A percentile compares a stretch with the other conserved stretches of the same genome.
Evolutionary conservation across 2,888 invertebrate genomes (phyloP).

Genomic region (Anthoptus insignis): DNA sequence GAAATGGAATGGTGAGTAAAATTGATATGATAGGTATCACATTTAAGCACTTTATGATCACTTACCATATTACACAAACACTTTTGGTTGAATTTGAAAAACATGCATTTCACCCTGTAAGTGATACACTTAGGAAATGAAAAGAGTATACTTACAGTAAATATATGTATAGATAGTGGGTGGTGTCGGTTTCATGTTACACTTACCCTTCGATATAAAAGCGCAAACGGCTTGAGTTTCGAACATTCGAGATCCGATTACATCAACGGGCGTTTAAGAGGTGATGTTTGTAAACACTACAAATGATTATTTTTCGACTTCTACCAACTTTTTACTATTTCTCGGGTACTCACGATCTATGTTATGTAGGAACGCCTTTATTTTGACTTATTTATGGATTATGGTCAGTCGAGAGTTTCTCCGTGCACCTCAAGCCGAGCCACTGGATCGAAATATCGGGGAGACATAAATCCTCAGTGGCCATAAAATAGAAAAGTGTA

Average conservation of each 20-base stretch:
- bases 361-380: too few relatives aligned
- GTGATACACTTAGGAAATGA: constrained; percentile 82
- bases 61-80: constrained; percentile 27
- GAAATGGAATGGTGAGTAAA: too few relatives aligned
- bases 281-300: background rate
- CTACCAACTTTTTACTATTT: background rate
- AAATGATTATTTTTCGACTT: too few relatives aligned
- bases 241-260: constrained; percentile 62
- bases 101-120: constrained; percentile 63
- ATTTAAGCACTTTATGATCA: constrained; percentile 17
- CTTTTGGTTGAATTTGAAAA: constrained; percentile 51
- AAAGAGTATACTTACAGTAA: constrained; percentile 60
- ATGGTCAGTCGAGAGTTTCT: too few relatives aligned
- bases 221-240: constrained; percentile 70
- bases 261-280: constrained; percentile 36
- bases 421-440: too few relatives aligned
- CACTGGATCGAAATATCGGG: too few relatives aligned
- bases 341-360: too few relatives aligned
- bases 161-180: constrained; percentile 67
- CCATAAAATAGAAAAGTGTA: too few relatives aligned
- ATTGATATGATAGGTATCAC: too few relatives aligned
- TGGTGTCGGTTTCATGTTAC: constrained; percentile 73
- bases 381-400: too few relatives aligned
- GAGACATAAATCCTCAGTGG: too few relatives aligned
- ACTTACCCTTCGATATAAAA: constrained; percentile 81